These are phyloP conservation scores for Mythimna vitellina DNA, from an alignment of 2,888 invertebrate species.

Conservation along the genomic window DNA sequence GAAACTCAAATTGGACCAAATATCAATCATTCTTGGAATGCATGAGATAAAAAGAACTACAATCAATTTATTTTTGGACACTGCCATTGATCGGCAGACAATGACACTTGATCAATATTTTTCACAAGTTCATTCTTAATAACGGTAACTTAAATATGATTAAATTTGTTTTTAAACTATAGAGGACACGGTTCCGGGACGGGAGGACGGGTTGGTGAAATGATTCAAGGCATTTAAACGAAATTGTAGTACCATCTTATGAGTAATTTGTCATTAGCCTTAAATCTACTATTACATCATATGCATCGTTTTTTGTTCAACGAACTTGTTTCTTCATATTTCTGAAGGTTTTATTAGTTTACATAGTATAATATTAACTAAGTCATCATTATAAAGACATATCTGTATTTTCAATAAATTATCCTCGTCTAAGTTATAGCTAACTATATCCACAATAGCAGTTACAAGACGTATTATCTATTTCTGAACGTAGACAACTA, in stretches of 20 bases:
- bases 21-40: constrained; percentile 17
- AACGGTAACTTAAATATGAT: constrained; percentile 15
- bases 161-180: constrained; percentile 24
- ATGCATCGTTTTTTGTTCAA: background rate
- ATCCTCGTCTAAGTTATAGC: constrained; percentile 4
- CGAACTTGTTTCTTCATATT: background rate
- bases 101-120: constrained; percentile 42
- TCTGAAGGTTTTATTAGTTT: background rate
- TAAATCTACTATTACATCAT: background rate
- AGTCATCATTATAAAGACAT: background rate
- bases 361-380: background rate
- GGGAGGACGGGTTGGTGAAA: constrained; percentile 3
- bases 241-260: background rate
- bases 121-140: constrained; percentile 32
- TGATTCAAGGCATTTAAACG: constrained; percentile 1
- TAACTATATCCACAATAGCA: constrained; percentile 24
- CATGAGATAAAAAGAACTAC: constrained; percentile 9
- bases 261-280: background rate
- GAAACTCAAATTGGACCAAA: constrained; percentile 19
- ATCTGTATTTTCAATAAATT: background rate
- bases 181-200: background rate
- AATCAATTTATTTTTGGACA: constrained; percentile 17
- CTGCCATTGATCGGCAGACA: constrained; percentile 16
- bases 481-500: constrained; percentile 51
- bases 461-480: constrained; percentile 46